Evolutionary conservation across 2,888 invertebrate species (phyloP).

Genomic region (Sicus ferrugineus): DNA sequence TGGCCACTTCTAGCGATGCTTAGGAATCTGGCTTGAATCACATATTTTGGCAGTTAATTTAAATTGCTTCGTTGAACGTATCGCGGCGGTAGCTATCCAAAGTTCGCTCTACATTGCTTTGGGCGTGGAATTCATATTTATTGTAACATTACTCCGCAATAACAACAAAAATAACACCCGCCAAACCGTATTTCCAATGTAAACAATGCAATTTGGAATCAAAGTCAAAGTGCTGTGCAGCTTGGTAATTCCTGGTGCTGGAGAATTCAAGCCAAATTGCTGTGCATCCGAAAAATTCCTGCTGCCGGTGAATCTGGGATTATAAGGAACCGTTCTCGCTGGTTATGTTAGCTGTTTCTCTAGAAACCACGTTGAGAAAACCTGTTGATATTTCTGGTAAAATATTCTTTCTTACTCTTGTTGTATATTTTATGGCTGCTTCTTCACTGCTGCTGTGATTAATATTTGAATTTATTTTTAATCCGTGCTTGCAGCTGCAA

Average conservation of each 20-base stretch:
- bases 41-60: background rate
- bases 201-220: conserved; percentile 15
- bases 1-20: background rate
- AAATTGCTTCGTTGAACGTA: background rate
- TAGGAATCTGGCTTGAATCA: background rate
- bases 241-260: no score
- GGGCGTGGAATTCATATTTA: conserved; percentile 20
- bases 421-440: background rate
- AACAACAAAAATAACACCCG: background rate
- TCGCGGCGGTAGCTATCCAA: background rate
- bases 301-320: background rate
- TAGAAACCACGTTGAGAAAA: no score
- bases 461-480: background rate
- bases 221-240: conserved; percentile 19
- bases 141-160: background rate
- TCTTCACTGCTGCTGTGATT: conserved; percentile 6
- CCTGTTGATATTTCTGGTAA: conserved; percentile 13
- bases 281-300: background rate
- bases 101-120: background rate
- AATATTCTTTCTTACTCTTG: background rate
- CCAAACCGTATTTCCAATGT: conserved; percentile 19
- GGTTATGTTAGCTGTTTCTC: no score
- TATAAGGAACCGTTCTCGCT: no score
- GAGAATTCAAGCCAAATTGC: background rate
- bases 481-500: background rate